These are phyloP conservation scores for Eueides isabella DNA, from an alignment of 1,140 invertebrate species.

Conservation along the genomic window DNA sequence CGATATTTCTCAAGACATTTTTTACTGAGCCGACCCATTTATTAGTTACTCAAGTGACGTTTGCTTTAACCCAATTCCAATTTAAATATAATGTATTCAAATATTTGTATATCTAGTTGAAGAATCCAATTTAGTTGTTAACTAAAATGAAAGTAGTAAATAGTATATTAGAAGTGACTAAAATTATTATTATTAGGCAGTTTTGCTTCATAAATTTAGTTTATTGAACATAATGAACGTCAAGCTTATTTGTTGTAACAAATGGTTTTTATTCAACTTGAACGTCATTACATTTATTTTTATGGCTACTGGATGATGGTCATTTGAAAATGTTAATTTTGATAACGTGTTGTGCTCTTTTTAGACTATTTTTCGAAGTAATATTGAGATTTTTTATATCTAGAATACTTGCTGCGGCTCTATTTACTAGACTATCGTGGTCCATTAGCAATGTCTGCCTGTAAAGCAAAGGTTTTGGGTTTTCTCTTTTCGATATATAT, in stretches of 20 bases:
- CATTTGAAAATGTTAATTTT: constrained; percentile 12
- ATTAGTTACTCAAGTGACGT: too few relatives aligned
- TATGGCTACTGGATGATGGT: neutral
- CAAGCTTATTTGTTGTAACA: neutral
- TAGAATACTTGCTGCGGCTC: too few relatives aligned
- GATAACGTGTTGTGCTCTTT: neutral
- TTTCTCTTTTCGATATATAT: neutral
- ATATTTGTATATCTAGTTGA: too few relatives aligned
- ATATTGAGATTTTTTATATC: neutral
- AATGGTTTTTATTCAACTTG: constrained; percentile 8
- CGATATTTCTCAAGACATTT: too few relatives aligned
- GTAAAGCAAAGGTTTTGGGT: too few relatives aligned
- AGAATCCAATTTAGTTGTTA: neutral
- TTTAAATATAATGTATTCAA: too few relatives aligned
- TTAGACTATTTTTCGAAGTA: neutral
- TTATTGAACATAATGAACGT: neutral
- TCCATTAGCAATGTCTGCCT: too few relatives aligned
- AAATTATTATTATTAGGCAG: neutral
- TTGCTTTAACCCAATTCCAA: too few relatives aligned
- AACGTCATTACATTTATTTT: constrained; percentile 10
- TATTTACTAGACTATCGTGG: too few relatives aligned
- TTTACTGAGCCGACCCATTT: too few relatives aligned
- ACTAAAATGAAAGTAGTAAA: neutral
- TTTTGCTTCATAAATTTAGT: neutral
- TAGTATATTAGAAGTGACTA: neutral